Evolutionary conservation across 2,797 vertebrate species (phyloP).

Genomic region (Leuciscus waleckii): DNA sequence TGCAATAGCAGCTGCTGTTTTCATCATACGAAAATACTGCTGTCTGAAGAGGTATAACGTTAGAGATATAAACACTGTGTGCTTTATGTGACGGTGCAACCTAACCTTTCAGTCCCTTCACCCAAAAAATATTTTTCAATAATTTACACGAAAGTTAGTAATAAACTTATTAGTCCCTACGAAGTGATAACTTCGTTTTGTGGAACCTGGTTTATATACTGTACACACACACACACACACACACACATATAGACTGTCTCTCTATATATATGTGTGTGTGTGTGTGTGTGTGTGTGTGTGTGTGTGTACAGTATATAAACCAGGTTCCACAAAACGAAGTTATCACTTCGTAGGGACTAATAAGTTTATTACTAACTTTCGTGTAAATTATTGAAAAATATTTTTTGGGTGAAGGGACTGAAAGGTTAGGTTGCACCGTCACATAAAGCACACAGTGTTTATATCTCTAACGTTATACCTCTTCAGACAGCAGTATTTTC

Average conservation of each 20-base stretch:
- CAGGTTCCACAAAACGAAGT: not conserved
- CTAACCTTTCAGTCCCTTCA: not conserved
- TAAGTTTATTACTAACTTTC: not conserved
- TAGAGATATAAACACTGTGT: constrained; percentile 3
- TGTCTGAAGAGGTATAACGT: constrained; percentile 72
- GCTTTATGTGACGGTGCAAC: not conserved
- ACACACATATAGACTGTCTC: too few relatives aligned
- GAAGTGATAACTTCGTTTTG: not conserved
- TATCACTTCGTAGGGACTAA: not conserved
- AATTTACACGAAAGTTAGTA: not conserved
- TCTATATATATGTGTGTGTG: too few relatives aligned
- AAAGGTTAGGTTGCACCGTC: not conserved
- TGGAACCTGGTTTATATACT: not conserved
- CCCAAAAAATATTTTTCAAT: not conserved
- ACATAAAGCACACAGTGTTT: not conserved
- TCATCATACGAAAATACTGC: constrained; percentile 80
- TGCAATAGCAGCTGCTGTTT: constrained; percentile 70
- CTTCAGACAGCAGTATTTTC: constrained; percentile 78
- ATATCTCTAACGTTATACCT: constrained; percentile 65
- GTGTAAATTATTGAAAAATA: not conserved
- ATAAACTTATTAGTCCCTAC: not conserved
- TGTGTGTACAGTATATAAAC: too few relatives aligned
- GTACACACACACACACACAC: too few relatives aligned
- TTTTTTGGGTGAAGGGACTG: not conserved
- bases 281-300: too few relatives aligned